Evolutionary conservation across 2,113 vertebrate species (phyloP), one percentile per base, ranked within the genome.

Genomic region (Dipodomys spectabilis): DNA sequence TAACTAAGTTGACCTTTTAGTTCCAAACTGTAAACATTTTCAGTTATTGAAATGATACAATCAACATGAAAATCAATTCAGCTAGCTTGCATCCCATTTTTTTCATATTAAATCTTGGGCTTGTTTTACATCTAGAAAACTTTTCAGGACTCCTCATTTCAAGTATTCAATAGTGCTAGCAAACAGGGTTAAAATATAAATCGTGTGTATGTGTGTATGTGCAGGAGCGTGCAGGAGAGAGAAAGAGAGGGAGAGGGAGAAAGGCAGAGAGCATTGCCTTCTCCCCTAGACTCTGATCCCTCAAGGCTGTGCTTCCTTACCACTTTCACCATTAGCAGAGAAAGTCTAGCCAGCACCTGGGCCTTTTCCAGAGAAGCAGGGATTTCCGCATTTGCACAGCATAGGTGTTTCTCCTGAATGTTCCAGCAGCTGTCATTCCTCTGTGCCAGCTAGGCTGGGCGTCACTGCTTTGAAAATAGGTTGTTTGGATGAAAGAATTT

Each of bases 351-450:
- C 74, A 4, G 79, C 39, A 32, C 35, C 81, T 62, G 72, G 67
- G 65, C 19, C 39, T 91, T 74, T 84, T 44, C 84, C 16, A 19
- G 20, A 4, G 10, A 45, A 79, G 86, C 78, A 68, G 80, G 27
- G 44, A 11, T 68, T 90, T 88, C 25, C 23, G 72, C 81, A 87
- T 89, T 91, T 13, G 27, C 25, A 44, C 35, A 92, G 68, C 64
- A 60, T 86, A 95, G 77, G 78, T 84, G 71, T 71, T 90, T 88
- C 82, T 86, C 69, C 16, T 32, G 64, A 91, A 57, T 72, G 82
- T 91, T 86, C 57, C 92, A 73, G 65, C 20, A n/a, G 79, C 57
- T 49, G 80, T n/a, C 45, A 69, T 81, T 92, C 90, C 28, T 44
- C 89, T 89, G 22, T 83, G 86, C 80, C 91, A 93, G 62, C 30